These are phyloP conservation scores for Tetragnatha montana DNA, from an alignment of 2,888 invertebrate species.

Conservation along the genomic window DNA sequence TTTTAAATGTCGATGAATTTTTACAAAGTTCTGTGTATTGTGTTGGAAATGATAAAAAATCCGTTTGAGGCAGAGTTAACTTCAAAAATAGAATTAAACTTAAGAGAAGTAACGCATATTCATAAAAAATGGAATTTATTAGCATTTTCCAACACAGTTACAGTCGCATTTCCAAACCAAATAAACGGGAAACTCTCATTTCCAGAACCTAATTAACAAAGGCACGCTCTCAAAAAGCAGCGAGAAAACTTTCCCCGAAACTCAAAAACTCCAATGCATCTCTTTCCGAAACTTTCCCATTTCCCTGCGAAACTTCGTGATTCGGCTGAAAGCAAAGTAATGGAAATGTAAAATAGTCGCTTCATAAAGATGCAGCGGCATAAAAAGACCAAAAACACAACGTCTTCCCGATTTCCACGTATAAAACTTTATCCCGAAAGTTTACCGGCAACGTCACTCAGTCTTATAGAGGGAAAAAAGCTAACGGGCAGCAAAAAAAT, in stretches of 20 bases:
- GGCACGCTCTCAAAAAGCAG: background rate
- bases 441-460: slow-evolving; percentile 48
- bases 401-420: background rate
- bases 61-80: no score
- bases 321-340: slow-evolving; percentile 25
- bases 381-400: background rate
- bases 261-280: background rate
- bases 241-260: background rate
- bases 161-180: no score
- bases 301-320: slow-evolving; percentile 29
- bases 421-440: slow-evolving; percentile 28
- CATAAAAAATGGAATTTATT: no score
- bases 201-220: background rate
- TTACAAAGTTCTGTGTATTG: no score
- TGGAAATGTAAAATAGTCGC: slow-evolving; percentile 45
- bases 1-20: no score
- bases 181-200: background rate
- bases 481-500: slow-evolving; percentile 15
- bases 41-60: no score
- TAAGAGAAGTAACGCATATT: no score
- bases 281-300: slow-evolving; percentile 19
- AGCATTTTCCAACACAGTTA: no score
- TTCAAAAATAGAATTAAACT: no score
- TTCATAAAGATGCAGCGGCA: slow-evolving; percentile 18
- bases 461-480: background rate